Evolutionary conservation across 1,140 invertebrate species (phyloP), one percentile per base, ranked within the genome.

Genomic region (Musca vetustissima): DNA sequence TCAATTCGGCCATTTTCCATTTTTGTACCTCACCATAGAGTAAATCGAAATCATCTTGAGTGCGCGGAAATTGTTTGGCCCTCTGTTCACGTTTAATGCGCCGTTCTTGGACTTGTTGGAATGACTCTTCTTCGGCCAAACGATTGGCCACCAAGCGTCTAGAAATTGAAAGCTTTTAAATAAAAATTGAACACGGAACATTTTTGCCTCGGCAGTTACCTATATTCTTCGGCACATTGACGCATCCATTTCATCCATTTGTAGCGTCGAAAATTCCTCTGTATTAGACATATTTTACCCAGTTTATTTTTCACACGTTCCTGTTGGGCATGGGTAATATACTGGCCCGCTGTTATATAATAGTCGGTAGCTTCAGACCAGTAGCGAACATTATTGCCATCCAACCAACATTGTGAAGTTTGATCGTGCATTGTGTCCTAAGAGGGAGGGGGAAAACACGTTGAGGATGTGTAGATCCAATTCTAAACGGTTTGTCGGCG

Each of bases 31-130:
- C 79, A 0, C 77, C 77, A 65, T 86, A 88, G 0, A 90, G 72
- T 74, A 88, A 81, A 19, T 86, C 84, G 67, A 89, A 90, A 73
- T 89, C 87, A 22, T 83, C 79, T 66, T 84, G 83, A 0, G 83
- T 84, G 52, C 82, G 79, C 0, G 88, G 88, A 72, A 85, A 84
- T 2, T 84, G 84, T 74, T 85, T 85, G 2, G 83, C 78, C n/a
- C 82, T 73, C 17, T 85, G 76, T 67, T 87, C 84, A 8, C 77
- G 73, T 49, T 74, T 72, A 43, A 77, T 72, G 14, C 76, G 75
- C 69, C 74, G 25, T 47, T 79, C 73, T 19, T 76, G 72, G 53
- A 76, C 74, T 52, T 76, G 43, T 22, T 79, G 68, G 13, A 78
- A 75, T 0, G 50, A 64, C 7, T 76, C 52, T 13, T 78, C 73